These are phyloP conservation scores for Sphenodon punctatus DNA, from an alignment of 2,797 vertebrate genomes.

Conservation along the genomic window DNA sequence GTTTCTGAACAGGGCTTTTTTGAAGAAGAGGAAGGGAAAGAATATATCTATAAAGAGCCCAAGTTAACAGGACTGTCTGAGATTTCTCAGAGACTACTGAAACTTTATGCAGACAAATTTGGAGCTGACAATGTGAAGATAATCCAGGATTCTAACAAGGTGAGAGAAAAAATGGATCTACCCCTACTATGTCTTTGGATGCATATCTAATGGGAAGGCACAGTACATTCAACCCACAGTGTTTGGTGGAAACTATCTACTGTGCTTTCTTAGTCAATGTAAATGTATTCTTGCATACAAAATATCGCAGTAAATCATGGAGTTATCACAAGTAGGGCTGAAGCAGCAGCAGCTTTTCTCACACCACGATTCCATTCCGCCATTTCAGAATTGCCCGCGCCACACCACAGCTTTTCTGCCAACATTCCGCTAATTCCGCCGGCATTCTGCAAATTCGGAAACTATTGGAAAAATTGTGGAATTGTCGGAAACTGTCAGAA, in stretches of 20 bases:
- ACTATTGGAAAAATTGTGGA: no score
- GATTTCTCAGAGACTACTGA: constrained; percentile 95
- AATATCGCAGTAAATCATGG: not conserved
- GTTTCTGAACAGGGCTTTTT: constrained; percentile 89
- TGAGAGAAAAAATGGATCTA: constrained; percentile 20
- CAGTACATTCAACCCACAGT: accelerated
- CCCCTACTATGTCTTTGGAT: no score
- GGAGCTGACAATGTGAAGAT: constrained; percentile 97
- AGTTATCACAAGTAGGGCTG: no score
- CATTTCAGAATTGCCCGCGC: no score
- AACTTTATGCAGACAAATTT: constrained; percentile 98
- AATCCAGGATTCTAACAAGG: constrained; percentile 99
- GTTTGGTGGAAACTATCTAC: not conserved
- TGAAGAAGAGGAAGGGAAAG: constrained; percentile 98
- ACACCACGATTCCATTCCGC: no score
- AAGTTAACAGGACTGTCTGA: constrained; percentile 97
- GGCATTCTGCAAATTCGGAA: no score
- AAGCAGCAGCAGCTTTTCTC: no score
- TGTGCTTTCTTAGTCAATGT: not conserved
- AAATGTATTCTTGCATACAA: not conserved
- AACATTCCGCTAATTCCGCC: no score
- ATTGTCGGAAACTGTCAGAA: no score
- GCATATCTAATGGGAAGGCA: accelerated
- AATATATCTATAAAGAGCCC: constrained; percentile 98
- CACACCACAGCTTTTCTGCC: no score